Percentiles rank a stretch among this genome's conserved stretches.
Evolutionary conservation across 2,797 vertebrate species (phyloP).

Genomic region (Hipposideros larvatus): DNA sequence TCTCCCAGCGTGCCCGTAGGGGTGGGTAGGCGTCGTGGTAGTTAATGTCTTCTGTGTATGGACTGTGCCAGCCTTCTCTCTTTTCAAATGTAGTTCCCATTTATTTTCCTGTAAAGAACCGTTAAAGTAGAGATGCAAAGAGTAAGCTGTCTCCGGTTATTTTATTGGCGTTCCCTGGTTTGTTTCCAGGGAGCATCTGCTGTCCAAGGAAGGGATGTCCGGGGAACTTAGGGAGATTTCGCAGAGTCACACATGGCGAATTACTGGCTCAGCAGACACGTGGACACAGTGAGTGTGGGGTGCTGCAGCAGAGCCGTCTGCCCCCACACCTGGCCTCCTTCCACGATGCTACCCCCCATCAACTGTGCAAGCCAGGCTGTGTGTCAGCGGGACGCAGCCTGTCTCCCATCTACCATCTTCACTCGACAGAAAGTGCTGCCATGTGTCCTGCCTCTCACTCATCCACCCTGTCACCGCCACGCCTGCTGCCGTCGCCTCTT

Average conservation of each 20-base stretch:
- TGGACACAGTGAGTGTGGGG: no score
- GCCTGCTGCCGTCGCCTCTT: no score
- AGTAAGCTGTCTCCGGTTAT: background rate
- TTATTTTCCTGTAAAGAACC: background rate
- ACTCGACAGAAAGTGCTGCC: fast-evolving
- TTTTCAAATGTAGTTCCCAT: background rate
- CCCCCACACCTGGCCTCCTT: background rate
- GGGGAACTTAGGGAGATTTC: background rate
- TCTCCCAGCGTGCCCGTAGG: background rate
- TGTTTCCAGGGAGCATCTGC: background rate
- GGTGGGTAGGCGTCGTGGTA: background rate
- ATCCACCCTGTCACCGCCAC: no score
- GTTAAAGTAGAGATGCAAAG: background rate
- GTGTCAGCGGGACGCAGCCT: no score
- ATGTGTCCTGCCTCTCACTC: no score
- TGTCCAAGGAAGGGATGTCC: background rate
- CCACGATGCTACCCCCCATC: background rate
- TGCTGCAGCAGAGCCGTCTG: fast-evolving
- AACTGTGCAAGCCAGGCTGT: background rate
- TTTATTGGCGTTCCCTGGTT: background rate
- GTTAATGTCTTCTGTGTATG: background rate
- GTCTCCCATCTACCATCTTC: no score
- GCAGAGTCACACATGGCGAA: background rate
- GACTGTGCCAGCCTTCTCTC: background rate
- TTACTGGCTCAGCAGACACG: background rate